A percentile compares a stretch with the other conserved stretches of the same genome.
These are phyloP conservation scores for Abscondita cerata DNA, from an alignment of 2,888 invertebrate genomes.

Conservation along the genomic window DNA sequence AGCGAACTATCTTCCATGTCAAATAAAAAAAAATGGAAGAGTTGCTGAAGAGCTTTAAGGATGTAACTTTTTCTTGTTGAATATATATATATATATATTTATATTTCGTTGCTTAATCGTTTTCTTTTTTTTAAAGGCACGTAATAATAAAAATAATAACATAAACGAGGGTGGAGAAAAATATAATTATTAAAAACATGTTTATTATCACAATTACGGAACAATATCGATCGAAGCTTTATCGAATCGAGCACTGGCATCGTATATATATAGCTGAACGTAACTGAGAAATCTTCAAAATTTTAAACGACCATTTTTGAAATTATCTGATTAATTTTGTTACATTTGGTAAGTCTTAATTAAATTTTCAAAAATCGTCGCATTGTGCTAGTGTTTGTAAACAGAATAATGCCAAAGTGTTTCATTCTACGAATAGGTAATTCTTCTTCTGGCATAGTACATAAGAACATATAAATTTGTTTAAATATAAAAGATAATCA, in stretches of 20 bases:
- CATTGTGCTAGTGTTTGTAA: conserved; percentile 9
- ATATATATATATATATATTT: too few relatives aligned
- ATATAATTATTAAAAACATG: conserved; percentile 55
- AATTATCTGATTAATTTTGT: conserved; percentile 7
- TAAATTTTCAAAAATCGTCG: conserved; percentile 21
- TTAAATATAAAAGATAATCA: conserved; percentile 27
- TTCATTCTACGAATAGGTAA: conserved; percentile 9
- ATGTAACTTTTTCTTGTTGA: too few relatives aligned
- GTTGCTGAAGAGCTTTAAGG: conserved; percentile 8
- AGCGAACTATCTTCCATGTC: background rate
- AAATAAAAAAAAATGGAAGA: background rate
- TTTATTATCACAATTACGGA: conserved; percentile 59
- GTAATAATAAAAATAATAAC: conserved; percentile 43
- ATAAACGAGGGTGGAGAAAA: conserved; percentile 51
- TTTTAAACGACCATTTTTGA: conserved; percentile 19
- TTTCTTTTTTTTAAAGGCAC: conserved; percentile 24
- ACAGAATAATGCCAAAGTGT: conserved; percentile 19
- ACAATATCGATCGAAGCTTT: conserved; percentile 46
- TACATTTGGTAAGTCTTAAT: conserved; percentile 8
- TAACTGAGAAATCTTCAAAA: conserved; percentile 4
- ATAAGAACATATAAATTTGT: conserved; percentile 11
- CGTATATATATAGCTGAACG: conserved; percentile 28
- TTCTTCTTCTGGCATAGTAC: conserved; percentile 12
- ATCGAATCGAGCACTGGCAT: conserved; percentile 50
- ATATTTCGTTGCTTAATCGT: background rate